phyloP scores from a whole-genome alignment of 2,888 invertebrate genomes.

The Scrobipalpa costella region DNA sequence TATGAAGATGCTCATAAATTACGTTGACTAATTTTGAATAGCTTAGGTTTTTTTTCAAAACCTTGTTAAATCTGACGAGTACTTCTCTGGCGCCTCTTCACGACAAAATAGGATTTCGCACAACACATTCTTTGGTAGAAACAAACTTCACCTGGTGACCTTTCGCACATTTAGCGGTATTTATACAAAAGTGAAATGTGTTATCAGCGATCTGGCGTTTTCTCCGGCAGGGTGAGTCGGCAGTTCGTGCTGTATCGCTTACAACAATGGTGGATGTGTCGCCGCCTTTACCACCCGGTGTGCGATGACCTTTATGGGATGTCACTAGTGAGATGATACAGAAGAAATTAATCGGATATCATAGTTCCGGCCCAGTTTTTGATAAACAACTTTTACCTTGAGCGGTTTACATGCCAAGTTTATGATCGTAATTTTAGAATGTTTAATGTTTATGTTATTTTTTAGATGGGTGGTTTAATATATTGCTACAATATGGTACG shows the following conservation, averaged over 20 bases:
- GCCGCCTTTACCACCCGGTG: slow-evolving; percentile 27
- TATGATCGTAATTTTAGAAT: neutral
- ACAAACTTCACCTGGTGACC: slow-evolving; percentile 22
- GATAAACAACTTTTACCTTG: slow-evolving; percentile 20
- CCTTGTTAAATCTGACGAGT: neutral
- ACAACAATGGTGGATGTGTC: slow-evolving; percentile 30
- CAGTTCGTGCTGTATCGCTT: slow-evolving; percentile 29
- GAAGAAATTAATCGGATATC: neutral
- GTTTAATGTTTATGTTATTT: neutral
- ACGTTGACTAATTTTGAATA: slow-evolving; percentile 13
- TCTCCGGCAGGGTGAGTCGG: slow-evolving; percentile 30
- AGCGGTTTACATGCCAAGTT: neutral
- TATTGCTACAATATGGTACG: too few species aligned
- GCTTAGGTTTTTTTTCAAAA: neutral
- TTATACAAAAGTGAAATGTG: slow-evolving; percentile 32
- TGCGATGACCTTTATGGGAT: slow-evolving; percentile 29
- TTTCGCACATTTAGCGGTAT: slow-evolving; percentile 27
- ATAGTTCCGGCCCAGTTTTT: slow-evolving; percentile 22
- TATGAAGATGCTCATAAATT: slow-evolving; percentile 16
- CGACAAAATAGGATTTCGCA: neutral
- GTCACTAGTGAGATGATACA: slow-evolving; percentile 25
- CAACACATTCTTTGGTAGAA: slow-evolving; percentile 8
- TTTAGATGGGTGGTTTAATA: too few species aligned
- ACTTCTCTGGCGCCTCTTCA: slow-evolving; percentile 2
- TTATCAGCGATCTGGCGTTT: slow-evolving; percentile 30